Evolutionary conservation across 2,113 vertebrate species (phyloP).

Genomic region (Alouatta palliata): DNA sequence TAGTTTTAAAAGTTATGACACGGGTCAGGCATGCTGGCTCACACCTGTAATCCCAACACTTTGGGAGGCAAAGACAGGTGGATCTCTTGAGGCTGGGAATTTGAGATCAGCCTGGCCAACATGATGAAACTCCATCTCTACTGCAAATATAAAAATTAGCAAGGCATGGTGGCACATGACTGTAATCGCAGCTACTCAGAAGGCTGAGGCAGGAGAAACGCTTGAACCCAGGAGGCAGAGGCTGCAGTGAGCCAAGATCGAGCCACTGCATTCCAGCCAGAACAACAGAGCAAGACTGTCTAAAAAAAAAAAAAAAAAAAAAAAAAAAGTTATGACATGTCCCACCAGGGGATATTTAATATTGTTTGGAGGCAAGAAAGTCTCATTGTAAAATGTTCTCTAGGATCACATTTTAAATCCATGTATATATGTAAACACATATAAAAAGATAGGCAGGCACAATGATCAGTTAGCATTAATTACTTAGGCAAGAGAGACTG

Average conservation of each 20-base stretch:
- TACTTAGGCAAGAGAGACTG: background rate
- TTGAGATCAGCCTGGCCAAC: background rate
- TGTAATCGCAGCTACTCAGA: background rate
- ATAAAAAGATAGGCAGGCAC: background rate
- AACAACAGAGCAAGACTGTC: no score
- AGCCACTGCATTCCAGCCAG: background rate
- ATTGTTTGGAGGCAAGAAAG: background rate
- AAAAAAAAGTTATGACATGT: background rate
- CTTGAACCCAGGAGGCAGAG: background rate
- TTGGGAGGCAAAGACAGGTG: background rate
- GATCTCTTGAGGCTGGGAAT: background rate
- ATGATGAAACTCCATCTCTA: background rate
- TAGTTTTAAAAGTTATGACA: background rate
- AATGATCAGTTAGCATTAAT: background rate
- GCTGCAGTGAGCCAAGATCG: background rate
- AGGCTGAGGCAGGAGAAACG: background rate
- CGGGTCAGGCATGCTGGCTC: background rate
- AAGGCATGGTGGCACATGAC: background rate
- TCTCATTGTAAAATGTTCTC: conserved; percentile 9
- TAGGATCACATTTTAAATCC: background rate
- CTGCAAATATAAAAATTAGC: background rate
- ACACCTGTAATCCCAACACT: background rate
- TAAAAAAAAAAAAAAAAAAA: no score
- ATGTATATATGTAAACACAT: background rate
- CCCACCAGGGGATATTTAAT: background rate